phyloP scores from a whole-genome alignment of 2,113 vertebrate species.

The Pelvicachromis taeniatus region DNA sequence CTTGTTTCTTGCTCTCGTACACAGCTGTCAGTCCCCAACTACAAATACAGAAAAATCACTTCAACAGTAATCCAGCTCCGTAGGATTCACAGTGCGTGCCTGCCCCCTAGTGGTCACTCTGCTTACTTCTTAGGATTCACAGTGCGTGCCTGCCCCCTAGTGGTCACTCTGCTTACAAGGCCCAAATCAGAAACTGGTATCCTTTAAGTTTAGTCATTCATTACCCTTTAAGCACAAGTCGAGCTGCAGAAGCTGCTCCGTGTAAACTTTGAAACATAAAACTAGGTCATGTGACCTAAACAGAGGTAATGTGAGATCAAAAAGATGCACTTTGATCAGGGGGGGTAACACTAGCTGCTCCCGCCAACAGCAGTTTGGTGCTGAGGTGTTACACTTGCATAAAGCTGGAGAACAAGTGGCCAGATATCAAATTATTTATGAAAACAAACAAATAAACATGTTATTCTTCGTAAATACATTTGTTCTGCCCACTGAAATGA shows the following conservation, averaged over 20 bases:
- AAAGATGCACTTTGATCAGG: neutral
- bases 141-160: constrained; percentile 35
- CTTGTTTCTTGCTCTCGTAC: constrained; percentile 84
- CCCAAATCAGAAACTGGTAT: neutral
- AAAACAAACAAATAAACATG: neutral
- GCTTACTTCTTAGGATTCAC: neutral
- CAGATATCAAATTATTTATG: neutral
- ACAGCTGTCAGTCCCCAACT: constrained; percentile 92
- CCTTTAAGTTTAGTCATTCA: neutral
- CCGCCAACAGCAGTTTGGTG: neutral
- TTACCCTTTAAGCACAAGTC: neutral
- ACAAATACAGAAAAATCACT: neutral
- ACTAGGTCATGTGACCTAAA: neutral
- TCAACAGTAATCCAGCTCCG: neutral
- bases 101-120: constrained; percentile 45
- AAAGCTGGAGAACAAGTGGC: neutral
- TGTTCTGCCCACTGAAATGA: neutral
- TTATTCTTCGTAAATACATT: neutral
- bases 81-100: neutral
- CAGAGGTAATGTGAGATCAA: neutral
- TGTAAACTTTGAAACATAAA: neutral
- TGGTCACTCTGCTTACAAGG: neutral
- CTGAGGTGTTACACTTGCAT: neutral
- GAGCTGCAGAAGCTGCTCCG: neutral
- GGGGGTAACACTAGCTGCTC: neutral